phyloP scores from a whole-genome alignment of 1,140 invertebrate genomes.

The Geopemphigus sp. region DNA sequence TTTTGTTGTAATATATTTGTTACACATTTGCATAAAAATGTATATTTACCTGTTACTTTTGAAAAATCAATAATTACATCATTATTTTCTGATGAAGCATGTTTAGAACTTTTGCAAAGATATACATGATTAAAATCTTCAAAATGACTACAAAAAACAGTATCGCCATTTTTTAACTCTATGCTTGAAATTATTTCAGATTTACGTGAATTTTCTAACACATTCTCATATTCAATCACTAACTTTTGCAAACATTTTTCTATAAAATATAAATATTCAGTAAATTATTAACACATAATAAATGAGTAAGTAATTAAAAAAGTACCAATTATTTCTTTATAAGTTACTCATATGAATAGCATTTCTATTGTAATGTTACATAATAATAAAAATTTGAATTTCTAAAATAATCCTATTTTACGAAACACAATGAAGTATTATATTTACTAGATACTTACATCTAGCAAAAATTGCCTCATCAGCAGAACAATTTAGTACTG shows the following conservation, averaged over 20 bases:
- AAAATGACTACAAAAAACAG: slow-evolving; percentile 38
- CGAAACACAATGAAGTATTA: too few species aligned
- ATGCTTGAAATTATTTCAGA: not conserved
- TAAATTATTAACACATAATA: not conserved
- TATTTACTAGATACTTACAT: too few species aligned
- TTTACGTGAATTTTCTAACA: not conserved
- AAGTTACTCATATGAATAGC: too few species aligned
- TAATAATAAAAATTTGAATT: too few species aligned
- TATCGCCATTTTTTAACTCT: slow-evolving; percentile 23
- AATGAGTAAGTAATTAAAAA: not conserved
- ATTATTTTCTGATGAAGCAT: not conserved
- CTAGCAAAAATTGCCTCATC: too few species aligned
- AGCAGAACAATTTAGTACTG: too few species aligned
- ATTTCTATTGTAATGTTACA: too few species aligned
- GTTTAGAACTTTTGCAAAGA: slow-evolving; percentile 20
- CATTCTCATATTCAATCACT: not conserved
- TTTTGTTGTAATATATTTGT: too few species aligned
- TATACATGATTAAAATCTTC: slow-evolving; percentile 28
- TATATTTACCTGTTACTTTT: slow-evolving; percentile 8
- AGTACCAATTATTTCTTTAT: not conserved
- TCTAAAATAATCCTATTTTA: too few species aligned
- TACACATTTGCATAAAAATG: too few species aligned
- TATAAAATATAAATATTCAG: not conserved
- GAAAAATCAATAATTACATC: not conserved
- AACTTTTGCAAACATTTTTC: not conserved